A percentile compares a stretch with the other conserved stretches of the same genome.
phyloP scores from a whole-genome alignment of 2,797 vertebrate genomes.

The Varecia variegata region DNA sequence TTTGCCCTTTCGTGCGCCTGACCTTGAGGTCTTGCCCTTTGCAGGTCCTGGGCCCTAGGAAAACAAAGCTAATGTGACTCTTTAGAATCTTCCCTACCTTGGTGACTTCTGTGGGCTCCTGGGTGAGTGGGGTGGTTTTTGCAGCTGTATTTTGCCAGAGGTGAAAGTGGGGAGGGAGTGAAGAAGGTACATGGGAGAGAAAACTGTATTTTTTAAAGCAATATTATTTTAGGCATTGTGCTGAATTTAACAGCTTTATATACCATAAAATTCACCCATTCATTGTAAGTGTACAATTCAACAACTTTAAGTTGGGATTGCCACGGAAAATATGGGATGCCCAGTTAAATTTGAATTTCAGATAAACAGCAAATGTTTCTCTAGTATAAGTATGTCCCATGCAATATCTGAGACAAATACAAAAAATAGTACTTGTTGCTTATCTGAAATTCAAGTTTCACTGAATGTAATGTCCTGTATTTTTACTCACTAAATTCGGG shows the following conservation, averaged over 20 bases:
- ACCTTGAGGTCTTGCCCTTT: not conserved
- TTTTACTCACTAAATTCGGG: not conserved
- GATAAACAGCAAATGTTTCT: not conserved
- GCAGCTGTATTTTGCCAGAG: not conserved
- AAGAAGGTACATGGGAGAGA: not conserved
- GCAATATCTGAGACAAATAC: not conserved
- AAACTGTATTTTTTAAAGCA: not conserved
- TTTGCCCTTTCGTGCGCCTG: not conserved
- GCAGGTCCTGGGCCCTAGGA: not conserved
- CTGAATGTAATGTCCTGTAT: not conserved
- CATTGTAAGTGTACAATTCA: not conserved
- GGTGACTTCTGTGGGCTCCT: not conserved
- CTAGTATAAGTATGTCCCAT: not conserved
- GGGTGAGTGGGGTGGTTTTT: not conserved
- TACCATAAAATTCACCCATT: not conserved
- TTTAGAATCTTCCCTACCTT: not conserved
- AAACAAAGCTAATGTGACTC: not conserved
- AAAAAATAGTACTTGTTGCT: not conserved
- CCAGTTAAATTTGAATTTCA: not conserved
- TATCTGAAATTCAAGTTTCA: constrained; percentile 9
- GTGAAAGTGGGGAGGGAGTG: not conserved
- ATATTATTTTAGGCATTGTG: not conserved
- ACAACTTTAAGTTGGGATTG: not conserved
- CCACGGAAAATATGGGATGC: not conserved
- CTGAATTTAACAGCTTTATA: not conserved